These are phyloP conservation scores for Eulemur macaco DNA, from an alignment of 2,113 vertebrate species.

Conservation along the genomic window DNA sequence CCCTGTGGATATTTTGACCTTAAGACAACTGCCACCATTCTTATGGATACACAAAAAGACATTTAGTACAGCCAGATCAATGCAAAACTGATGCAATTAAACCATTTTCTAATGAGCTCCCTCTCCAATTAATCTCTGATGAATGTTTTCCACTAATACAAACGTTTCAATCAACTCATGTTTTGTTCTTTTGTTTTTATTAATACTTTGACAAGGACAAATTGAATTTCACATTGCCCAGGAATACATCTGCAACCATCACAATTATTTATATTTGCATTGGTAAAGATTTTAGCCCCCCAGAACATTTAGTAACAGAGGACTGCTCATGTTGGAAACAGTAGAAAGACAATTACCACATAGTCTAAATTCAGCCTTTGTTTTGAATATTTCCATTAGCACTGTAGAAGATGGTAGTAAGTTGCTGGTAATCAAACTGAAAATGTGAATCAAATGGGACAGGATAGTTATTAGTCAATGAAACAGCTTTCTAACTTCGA, in stretches of 20 bases:
- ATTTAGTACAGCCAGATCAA: constrained; percentile 69
- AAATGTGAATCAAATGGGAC: constrained; percentile 45
- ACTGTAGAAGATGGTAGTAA: neutral
- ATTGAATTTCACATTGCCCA: constrained; percentile 50
- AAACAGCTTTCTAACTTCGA: constrained; percentile 30
- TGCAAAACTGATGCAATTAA: constrained; percentile 63
- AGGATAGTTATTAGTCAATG: constrained; percentile 39
- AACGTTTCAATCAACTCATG: constrained; percentile 41
- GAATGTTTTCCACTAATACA: constrained; percentile 54
- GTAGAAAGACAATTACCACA: constrained; percentile 53
- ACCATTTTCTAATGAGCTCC: constrained; percentile 67
- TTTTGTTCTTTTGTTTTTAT: constrained; percentile 70
- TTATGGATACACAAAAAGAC: constrained; percentile 46
- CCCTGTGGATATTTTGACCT: constrained; percentile 64
- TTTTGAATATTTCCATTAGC: constrained; percentile 30
- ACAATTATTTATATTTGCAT: constrained; percentile 54
- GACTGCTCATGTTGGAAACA: constrained; percentile 50
- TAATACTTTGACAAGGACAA: constrained; percentile 57
- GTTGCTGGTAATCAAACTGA: constrained; percentile 30
- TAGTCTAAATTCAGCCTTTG: constrained; percentile 46
- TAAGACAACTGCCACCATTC: constrained; percentile 60
- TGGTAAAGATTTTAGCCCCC: constrained; percentile 34
- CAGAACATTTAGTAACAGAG: constrained; percentile 48
- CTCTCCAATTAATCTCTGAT: constrained; percentile 57
- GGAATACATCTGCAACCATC: constrained; percentile 45